A percentile compares a stretch with the other conserved stretches of the same genome.
Evolutionary conservation across 2,113 vertebrate species (phyloP).

Genomic region (Puma concolor): DNA sequence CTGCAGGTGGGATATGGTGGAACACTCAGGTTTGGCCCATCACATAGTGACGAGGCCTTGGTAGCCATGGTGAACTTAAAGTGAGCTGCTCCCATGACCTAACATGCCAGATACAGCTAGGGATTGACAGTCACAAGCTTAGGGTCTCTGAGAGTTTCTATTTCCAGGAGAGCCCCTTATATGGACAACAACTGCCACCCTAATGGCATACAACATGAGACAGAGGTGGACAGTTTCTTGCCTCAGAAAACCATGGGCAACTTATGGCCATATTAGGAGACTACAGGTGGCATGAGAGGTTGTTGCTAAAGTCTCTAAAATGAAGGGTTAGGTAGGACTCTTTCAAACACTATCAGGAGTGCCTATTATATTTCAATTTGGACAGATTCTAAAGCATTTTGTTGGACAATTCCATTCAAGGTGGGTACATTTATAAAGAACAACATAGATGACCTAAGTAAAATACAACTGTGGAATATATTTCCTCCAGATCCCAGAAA

Average conservation of each 20-base stretch:
- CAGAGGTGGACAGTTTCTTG: background rate
- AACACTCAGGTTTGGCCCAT: background rate
- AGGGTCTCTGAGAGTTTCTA: background rate
- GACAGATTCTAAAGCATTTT: background rate
- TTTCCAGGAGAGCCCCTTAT: background rate
- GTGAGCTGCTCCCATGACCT: background rate
- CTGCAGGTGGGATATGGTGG: background rate
- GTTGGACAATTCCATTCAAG: background rate
- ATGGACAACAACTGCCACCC: background rate
- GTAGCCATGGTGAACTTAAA: background rate
- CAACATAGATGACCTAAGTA: background rate
- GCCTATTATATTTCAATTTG: background rate
- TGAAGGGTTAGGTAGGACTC: background rate
- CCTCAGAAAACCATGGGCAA: background rate
- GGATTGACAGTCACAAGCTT: background rate
- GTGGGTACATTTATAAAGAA: background rate
- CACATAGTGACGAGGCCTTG: background rate
- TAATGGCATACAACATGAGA: background rate
- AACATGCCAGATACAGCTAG: background rate
- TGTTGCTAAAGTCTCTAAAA: background rate
- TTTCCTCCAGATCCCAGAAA: background rate
- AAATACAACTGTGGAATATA: background rate
- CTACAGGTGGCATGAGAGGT: background rate
- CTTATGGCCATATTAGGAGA: background rate
- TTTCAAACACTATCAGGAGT: background rate